Evolutionary conservation across 2,888 invertebrate species (phyloP).

Genomic region (Zaprionus obscuricornis): DNA sequence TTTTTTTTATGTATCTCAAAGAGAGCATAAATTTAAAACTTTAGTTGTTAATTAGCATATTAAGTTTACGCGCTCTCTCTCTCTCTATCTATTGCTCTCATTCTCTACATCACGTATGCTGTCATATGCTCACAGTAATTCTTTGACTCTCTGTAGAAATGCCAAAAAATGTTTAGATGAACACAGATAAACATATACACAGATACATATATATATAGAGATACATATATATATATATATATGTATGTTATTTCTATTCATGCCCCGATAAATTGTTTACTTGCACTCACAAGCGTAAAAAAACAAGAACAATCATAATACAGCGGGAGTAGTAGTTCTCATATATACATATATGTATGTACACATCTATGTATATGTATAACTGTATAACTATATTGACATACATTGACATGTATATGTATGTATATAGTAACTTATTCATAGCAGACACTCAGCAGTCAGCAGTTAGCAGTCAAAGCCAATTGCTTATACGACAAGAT

Average conservation of each 20-base stretch:
- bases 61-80: too few relatives aligned
- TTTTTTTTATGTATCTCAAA: conserved; percentile 4
- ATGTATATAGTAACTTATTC: too few relatives aligned
- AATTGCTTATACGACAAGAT: too few relatives aligned
- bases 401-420: too few relatives aligned
- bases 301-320: conserved; percentile 7
- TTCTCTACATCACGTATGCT: too few relatives aligned
- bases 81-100: not conserved
- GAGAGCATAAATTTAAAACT: not conserved
- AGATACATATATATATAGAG: not conserved
- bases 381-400: too few relatives aligned
- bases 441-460: too few relatives aligned
- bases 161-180: not conserved
- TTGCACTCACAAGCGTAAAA: conserved; percentile 7
- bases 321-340: conserved; percentile 2
- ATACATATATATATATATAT: not conserved
- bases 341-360: not conserved
- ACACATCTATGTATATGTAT: too few relatives aligned
- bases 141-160: too few relatives aligned
- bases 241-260: not conserved
- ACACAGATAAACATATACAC: conserved; percentile 8
- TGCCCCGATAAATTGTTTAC: conserved; percentile 26
- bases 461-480: too few relatives aligned
- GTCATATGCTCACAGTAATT: too few relatives aligned
- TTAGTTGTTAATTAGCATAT: conserved; percentile 19